Conservation (phyloP, 2,888 invertebrate genomes). For the Pyrrhia umbra region DNA sequence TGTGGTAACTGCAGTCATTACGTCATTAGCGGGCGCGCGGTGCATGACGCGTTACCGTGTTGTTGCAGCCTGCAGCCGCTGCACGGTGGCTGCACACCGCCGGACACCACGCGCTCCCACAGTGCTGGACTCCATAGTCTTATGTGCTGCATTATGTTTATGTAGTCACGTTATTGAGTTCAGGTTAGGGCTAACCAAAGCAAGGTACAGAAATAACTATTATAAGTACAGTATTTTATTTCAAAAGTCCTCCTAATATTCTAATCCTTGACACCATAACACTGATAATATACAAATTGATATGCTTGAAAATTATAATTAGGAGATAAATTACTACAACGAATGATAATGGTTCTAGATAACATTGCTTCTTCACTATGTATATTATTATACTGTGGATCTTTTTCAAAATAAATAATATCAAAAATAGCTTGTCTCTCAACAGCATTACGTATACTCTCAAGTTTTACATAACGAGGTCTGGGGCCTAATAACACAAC, state of each 20-base stretch:
- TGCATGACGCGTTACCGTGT: constrained; percentile 44
- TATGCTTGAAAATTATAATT: too few relatives aligned
- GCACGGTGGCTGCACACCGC: constrained; percentile 29
- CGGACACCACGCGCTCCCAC: constrained; percentile 28
- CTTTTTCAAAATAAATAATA: constrained; percentile 1
- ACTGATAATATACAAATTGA: too few relatives aligned
- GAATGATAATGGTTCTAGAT: too few relatives aligned
- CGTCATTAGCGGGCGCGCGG: constrained; percentile 31
- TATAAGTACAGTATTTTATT: too few relatives aligned
- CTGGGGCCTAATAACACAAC: constrained; percentile 79
- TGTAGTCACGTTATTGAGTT: not conserved
- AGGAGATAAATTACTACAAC: too few relatives aligned
- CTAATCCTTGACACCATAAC: too few relatives aligned
- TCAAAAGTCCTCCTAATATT: not conserved
- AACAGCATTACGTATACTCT: constrained; percentile 31
- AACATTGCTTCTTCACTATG: too few relatives aligned
- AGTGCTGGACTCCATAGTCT: constrained; percentile 7
- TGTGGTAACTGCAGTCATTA: constrained; percentile 31
- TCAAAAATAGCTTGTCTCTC: constrained; percentile 33
- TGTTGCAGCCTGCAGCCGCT: constrained; percentile 45
- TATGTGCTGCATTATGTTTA: constrained; percentile 8
- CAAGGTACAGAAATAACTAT: too few relatives aligned
- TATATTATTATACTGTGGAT: not conserved
- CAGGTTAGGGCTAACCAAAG: not conserved
- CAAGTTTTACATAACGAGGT: constrained; percentile 54